Base-by-base conservation (phyloP, 2,797 vertebrate genomes). In the Dromococcyx pavoninus region DNA sequence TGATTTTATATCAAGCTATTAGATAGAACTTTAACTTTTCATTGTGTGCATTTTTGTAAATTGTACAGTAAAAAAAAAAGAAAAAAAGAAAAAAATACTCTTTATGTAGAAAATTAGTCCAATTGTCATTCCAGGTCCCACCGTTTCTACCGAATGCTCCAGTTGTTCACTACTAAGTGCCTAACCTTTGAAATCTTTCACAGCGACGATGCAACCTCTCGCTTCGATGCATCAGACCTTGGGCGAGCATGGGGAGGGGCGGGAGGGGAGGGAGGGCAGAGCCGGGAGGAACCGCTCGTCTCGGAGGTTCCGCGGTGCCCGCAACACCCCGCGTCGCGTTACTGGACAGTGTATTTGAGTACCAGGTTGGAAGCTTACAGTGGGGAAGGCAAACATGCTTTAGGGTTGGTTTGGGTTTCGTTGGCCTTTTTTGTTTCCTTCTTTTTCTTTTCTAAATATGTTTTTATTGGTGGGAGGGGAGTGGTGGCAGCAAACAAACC, bases 101-200 rank as follows among this genome's bases (percentile, higher is more conserved):
- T 95, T 95, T 93, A 84, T 90, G 96, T 94, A 90, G 95, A 96
- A 88, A 96, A 89, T 93, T 95, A 95, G 97, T 98, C 98, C 97
- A 93, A 93, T 51, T 97, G 98, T 98, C 75, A 73, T 98, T 98
- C 97, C 98, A 98, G 97, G 97, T 98, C 97, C 94, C 96, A 97
- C 97, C 44, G 96, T 97, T 97, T 98, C 97, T 98, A 98, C 96
- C 95, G 97, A 98, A 98, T 98, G 97, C 97, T 98, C 98, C 98
- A 95, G 96, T 98, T 97, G 98, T 98, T 98, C 97, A 98, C 97
- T 98, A 99, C 98, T 98, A 99, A 99, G 99, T 99, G 99, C 99
- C 99, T 99, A 98, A 98, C 97, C 98, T 98, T 98, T 98, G 97
- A 98, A 98, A 98, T 98, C 98, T 98, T 98, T 97, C 96, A 95